A percentile compares a stretch with the other conserved stretches of the same genome.
phyloP scores from a whole-genome alignment of 2,113 vertebrate species.

The Capreolus pygargus region DNA sequence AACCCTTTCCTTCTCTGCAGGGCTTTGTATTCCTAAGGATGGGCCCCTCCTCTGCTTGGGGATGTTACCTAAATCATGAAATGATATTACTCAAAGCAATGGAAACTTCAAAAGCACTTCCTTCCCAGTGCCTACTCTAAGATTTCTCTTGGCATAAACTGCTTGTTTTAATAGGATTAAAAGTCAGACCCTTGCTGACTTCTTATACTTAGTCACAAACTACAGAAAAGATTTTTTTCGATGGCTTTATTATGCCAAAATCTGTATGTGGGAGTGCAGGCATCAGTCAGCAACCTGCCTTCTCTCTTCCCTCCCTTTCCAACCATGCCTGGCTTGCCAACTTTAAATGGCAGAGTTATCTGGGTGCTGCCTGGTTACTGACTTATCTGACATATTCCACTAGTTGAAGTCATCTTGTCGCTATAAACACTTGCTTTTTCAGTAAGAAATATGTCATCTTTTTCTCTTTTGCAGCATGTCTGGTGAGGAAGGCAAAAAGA shows the following conservation, averaged over 20 bases:
- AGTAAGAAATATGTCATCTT: not conserved
- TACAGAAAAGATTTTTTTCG: not conserved
- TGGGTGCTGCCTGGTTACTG: not conserved
- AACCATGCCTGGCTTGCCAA: not conserved
- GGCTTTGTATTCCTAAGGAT: conserved; percentile 74
- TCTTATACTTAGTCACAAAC: conserved; percentile 41
- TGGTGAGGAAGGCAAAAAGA: not conserved
- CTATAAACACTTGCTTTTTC: conserved; percentile 21
- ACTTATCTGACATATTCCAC: not conserved
- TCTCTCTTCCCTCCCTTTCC: too few relatives aligned
- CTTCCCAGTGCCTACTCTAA: conserved; percentile 40
- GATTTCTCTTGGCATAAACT: conserved; percentile 35
- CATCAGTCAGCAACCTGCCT: not conserved
- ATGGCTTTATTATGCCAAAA: not conserved
- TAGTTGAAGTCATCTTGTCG: not conserved
- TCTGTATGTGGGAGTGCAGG: not conserved
- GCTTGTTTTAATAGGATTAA: conserved; percentile 25
- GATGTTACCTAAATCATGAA: conserved; percentile 65
- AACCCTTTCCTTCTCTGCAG: conserved; percentile 74
- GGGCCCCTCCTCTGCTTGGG: conserved; percentile 57
- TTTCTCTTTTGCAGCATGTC: not conserved
- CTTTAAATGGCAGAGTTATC: not conserved
- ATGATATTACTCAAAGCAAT: conserved; percentile 55
- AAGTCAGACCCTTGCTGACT: conserved; percentile 37
- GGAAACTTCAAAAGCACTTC: conserved; percentile 58